These are phyloP conservation scores for Capromys pilorides DNA, from an alignment of 2,797 vertebrate species.

Conservation along the genomic window DNA sequence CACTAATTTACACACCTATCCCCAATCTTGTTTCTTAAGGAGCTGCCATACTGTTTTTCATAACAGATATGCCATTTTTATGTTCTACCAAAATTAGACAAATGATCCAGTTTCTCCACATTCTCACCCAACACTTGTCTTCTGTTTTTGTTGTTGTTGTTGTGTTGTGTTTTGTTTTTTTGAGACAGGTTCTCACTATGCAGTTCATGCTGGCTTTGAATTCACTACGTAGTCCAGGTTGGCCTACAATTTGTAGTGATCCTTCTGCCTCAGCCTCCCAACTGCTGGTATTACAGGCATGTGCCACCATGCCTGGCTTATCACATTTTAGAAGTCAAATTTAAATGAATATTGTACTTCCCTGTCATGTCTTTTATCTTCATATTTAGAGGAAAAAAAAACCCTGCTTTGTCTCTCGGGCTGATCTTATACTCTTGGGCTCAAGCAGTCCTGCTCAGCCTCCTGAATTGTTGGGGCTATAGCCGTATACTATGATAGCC, in stretches of 20 bases:
- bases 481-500: background rate
- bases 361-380: constrained; percentile 13
- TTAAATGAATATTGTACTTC: constrained; percentile 54
- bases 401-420: background rate
- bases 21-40: background rate
- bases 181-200: background rate
- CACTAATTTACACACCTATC: background rate
- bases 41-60: background rate
- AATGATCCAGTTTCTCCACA: background rate
- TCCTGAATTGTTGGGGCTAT: background rate
- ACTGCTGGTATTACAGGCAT: background rate
- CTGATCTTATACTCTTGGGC: background rate
- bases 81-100: background rate
- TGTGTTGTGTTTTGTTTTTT: background rate
- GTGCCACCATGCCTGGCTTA: background rate
- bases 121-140: background rate
- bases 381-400: background rate
- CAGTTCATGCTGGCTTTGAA: background rate
- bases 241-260: background rate
- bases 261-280: background rate
- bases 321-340: constrained; percentile 52
- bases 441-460: background rate
- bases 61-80: background rate
- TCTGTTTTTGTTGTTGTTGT: background rate
- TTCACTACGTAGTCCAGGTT: background rate